Base-by-base conservation (phyloP, 2,113 vertebrate genomes). In the Scartelaos histophorus region DNA sequence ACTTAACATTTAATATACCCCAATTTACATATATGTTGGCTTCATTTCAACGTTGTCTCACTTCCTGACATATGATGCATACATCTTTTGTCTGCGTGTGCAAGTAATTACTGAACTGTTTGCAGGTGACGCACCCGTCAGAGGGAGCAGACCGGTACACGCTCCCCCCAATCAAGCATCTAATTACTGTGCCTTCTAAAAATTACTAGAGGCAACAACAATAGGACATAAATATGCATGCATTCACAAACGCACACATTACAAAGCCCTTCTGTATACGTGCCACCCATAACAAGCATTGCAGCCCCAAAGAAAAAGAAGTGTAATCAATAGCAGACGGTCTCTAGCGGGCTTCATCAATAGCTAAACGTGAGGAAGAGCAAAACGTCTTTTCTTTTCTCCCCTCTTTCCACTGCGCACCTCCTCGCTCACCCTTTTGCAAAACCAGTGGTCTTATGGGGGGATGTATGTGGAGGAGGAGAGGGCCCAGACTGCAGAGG, bases 291-390 rank as follows among this genome's bases (percentile, higher is more conserved):
- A 84, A 88, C 89, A 90, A 92, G 81, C 79, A 73, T 72, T 71
- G 61, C 73, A 81, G 74, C 71, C 74, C 85, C 78, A 80, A 86
- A 85, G 88, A 90, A 90, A 90, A 87, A 73, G 67, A 83, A 76
- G 85, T 75, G 64, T 80, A 86, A 91, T 92, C 93, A 73, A 93
- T 94, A 89, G 74, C 87, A 93, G 91, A 93, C 90, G 25, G 88
- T 84, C 89, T 83, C 86, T 85, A 76, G 86, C 67, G 85, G 85
- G 71, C 75, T 65, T 88, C 82, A 84, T 92, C 88, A 62, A 93
- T 94, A 90, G 80, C 82, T 90, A 89, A 91, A 91, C 77, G 83
- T 90, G 88, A 88, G 78, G 81, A 83, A 85, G 84, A 87, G 85
- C 82, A 80, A 84, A 88, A 89, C 85, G 76, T 82, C 83, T 82